Percentiles rank a stretch among this genome's conserved stretches.
Conservation (phyloP, 2,113 vertebrate genomes). For the Sporophila hypoxantha region DNA sequence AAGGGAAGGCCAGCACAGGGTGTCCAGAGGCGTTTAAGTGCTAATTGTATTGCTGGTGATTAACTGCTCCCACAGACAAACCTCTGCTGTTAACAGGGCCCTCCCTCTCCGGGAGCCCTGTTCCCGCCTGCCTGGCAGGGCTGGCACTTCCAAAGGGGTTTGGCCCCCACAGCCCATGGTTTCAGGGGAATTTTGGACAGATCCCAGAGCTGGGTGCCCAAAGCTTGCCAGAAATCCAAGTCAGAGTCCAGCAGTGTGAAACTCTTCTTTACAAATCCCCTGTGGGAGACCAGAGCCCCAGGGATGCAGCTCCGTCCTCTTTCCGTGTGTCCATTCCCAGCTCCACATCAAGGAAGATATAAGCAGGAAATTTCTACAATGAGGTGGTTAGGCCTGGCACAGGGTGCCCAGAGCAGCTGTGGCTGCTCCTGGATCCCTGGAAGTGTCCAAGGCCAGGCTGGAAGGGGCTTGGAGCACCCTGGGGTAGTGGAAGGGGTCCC, state of each 20-base stretch:
- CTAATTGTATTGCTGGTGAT: background rate
- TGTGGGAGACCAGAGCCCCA: background rate
- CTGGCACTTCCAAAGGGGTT: background rate
- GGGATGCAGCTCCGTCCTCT: background rate
- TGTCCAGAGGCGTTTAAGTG: background rate
- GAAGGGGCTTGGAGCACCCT: rapidly evolving
- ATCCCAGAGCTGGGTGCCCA: background rate
- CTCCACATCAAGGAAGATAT: rapidly evolving
- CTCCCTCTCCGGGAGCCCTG: background rate
- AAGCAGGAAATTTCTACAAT: background rate
- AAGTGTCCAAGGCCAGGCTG: background rate
- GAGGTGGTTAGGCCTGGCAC: background rate
- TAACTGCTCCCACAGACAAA: background rate
- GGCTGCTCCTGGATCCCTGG: background rate
- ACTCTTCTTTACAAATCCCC: background rate
- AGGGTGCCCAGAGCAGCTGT: background rate
- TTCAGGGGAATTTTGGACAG: background rate
- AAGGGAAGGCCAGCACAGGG: background rate
- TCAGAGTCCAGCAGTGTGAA: background rate
- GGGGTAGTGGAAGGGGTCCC: rapidly evolving
- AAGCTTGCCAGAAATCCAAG: background rate
- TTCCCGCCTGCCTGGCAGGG: rapidly evolving
- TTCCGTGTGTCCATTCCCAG: background rate
- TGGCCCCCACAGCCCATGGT: background rate
- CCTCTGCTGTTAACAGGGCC: background rate